phyloP scores from a whole-genome alignment of 2,797 vertebrate species.

The Strix occidentalis region DNA sequence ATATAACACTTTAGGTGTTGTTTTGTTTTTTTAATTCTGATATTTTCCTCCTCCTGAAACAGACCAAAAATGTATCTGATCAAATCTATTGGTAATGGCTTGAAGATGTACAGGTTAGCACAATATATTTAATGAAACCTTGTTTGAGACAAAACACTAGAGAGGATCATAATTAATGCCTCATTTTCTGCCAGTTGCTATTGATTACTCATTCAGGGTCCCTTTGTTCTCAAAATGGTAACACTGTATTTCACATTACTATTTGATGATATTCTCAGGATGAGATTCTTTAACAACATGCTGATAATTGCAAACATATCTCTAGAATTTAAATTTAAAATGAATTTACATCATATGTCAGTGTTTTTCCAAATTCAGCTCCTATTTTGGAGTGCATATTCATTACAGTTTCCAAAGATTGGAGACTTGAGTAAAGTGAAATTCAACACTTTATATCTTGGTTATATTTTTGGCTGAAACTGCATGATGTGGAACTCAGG shows the following conservation, averaged over 20 bases:
- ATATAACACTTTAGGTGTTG: conserved; percentile 40
- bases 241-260: conserved; percentile 77
- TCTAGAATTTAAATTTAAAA: conserved; percentile 76
- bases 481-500: background rate
- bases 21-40: conserved; percentile 48
- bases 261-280: conserved; percentile 82
- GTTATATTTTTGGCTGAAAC: conserved; percentile 2
- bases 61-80: conserved; percentile 63
- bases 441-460: background rate
- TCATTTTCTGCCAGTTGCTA: conserved; percentile 83
- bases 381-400: conserved; percentile 51
- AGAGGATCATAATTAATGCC: conserved; percentile 81
- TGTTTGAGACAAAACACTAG: conserved; percentile 79
- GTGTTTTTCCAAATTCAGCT: conserved; percentile 66
- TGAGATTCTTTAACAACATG: conserved; percentile 78
- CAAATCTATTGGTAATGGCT: conserved; percentile 72
- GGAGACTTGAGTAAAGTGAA: conserved; percentile 29
- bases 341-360: conserved; percentile 73
- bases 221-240: conserved; percentile 81
- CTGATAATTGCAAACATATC: conserved; percentile 78
- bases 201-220: conserved; percentile 84
- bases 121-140: conserved; percentile 85
- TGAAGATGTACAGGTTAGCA: conserved; percentile 79
- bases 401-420: conserved; percentile 43
- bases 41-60: background rate